Percentiles rank a stretch among this genome's conserved stretches.
Evolutionary conservation across 2,113 vertebrate genomes (phyloP).

Genomic region (Dascyllus trimaculatus): DNA sequence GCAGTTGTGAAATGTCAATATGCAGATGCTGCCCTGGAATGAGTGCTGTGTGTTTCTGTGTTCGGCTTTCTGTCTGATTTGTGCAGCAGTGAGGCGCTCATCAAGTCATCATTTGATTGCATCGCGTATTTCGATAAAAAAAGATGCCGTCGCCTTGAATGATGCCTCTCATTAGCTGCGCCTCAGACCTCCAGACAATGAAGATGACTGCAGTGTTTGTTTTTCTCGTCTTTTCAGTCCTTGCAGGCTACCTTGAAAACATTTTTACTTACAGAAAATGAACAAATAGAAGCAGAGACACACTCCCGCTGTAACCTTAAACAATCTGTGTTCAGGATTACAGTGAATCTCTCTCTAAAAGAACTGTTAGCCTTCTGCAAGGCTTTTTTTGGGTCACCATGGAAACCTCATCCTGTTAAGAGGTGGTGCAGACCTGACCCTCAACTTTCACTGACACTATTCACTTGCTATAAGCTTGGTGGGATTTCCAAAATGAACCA

Average conservation of each 20-base stretch:
- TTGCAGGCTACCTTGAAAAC: background rate
- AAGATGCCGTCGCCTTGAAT: conserved; percentile 30
- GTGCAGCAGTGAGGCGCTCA: conserved; percentile 39
- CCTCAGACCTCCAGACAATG: conserved; percentile 8
- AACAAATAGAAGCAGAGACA: background rate
- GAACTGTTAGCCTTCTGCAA: conserved; percentile 25
- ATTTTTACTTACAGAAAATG: conserved; percentile 13
- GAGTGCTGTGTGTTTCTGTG: background rate
- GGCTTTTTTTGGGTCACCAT: conserved; percentile 57
- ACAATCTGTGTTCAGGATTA: conserved; percentile 11
- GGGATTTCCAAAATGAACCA: conserved; percentile 39
- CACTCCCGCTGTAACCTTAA: background rate
- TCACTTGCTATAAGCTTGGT: conserved; percentile 24
- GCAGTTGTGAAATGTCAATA: conserved; percentile 24
- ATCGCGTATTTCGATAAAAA: conserved; percentile 38
- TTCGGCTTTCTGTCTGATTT: conserved; percentile 38
- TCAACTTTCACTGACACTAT: conserved; percentile 44
- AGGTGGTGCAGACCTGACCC: conserved; percentile 44
- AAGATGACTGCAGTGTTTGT: conserved; percentile 16
- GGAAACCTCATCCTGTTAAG: conserved; percentile 52
- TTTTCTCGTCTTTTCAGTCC: conserved; percentile 7
- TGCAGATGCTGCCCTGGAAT: conserved; percentile 20
- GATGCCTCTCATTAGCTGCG: conserved; percentile 57
- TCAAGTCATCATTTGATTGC: conserved; percentile 66
- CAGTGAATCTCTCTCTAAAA: conserved; percentile 30